Evolutionary conservation across 2,797 vertebrate species (phyloP), one percentile per base, ranked within the genome.

Genomic region (Ficedula albicollis): DNA sequence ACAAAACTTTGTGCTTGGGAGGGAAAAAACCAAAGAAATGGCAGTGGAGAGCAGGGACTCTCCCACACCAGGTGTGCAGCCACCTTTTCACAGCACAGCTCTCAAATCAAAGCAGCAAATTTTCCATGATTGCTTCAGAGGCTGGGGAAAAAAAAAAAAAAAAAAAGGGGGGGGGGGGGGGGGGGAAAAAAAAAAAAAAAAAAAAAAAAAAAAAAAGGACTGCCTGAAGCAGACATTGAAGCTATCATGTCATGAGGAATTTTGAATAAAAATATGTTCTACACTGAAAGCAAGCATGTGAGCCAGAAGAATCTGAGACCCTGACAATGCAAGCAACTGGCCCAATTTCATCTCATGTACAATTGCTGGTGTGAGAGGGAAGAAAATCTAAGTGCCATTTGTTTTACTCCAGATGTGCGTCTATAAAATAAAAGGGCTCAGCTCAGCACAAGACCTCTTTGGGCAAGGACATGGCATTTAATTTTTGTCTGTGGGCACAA

Each of bases 381-480:
- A 63, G 44, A 15, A 76, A 69, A 90, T 15, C 29, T 19, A 16
- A 66, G 16, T 29, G 56, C 43, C 55, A 59, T 95, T 93, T 90
- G 48, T 76, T 93, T 69, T 89, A 73, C 41, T 49, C 5, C 63
- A 78, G 59, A 63, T 8, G 4, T 2, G 11, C 46, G 5, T 46
- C 2, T 79, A 3, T 22, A n/a, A 92, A 91, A 86, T 44, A 48
- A 94, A 90, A 43, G 46, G 11, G 34, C 60, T 67, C 30, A 0
- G 30, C 22, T 95, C 63, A 75, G 70, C 36, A 27, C 63, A 48
- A 77, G 38, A 11, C 14, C 93, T 83, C 96, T 94, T 11, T 51
- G 56, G 96, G 87, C 93, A 96, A 96, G 91, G 94, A 96, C 87
- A 5, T 88, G 91, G 90, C 80, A 94, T 96, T 95, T 63, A 11